Conservation (phyloP, 2,888 invertebrate genomes). For the Calliopum simillimum region DNA sequence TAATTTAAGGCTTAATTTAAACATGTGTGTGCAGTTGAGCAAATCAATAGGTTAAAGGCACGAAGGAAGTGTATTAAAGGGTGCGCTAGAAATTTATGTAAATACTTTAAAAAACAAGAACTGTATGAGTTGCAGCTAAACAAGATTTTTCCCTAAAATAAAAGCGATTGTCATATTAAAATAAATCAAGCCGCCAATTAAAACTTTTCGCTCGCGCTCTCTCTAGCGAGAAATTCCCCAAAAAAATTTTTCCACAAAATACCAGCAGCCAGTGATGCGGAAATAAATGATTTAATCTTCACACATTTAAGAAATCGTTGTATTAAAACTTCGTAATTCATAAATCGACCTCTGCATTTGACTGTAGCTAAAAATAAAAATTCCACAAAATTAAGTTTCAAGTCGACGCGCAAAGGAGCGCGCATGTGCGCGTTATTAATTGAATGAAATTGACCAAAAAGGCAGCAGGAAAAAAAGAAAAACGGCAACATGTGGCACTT, state of each 20-base stretch:
- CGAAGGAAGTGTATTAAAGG: too few relatives aligned
- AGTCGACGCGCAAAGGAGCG: neutral
- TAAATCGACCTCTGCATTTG: conserved; percentile 26
- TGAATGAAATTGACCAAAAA: conserved; percentile 19
- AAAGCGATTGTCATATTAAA: too few relatives aligned
- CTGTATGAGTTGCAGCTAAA: too few relatives aligned
- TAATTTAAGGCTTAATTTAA: too few relatives aligned
- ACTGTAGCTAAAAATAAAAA: conserved; percentile 37
- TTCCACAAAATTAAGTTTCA: conserved; percentile 22
- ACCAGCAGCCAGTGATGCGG: conserved; percentile 3
- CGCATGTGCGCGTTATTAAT: conserved; percentile 4
- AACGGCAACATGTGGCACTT: conserved; percentile 2
- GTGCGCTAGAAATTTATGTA: too few relatives aligned
- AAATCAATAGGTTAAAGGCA: too few relatives aligned
- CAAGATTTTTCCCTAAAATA: too few relatives aligned
- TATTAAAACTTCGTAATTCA: conserved; percentile 2
- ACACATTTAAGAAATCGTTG: neutral
- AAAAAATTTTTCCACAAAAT: neutral
- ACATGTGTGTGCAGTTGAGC: too few relatives aligned
- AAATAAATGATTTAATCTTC: conserved; percentile 18
- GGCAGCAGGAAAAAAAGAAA: conserved; percentile 1
- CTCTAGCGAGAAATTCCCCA: neutral
- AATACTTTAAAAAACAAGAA: too few relatives aligned
- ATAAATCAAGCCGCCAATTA: too few relatives aligned
- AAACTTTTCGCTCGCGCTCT: too few relatives aligned